phyloP scores from a whole-genome alignment of 2,888 invertebrate genomes.

The Heliconius cydno region DNA sequence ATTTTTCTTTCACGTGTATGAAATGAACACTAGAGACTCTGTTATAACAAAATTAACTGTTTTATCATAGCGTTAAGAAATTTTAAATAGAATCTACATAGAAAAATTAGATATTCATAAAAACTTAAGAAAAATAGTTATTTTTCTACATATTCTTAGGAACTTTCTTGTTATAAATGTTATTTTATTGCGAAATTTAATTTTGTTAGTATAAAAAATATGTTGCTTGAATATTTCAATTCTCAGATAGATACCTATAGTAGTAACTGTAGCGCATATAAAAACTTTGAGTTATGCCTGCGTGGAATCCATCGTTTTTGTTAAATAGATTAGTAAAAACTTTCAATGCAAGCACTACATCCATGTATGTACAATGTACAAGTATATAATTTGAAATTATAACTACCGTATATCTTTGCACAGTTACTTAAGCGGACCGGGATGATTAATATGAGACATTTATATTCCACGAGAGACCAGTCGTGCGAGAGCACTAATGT shows the following conservation, averaged over 20 bases:
- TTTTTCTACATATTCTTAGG: not conserved
- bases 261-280: not conserved
- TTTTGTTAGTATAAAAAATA: not conserved
- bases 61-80: not conserved
- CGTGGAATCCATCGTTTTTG: not conserved
- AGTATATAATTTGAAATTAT: not conserved
- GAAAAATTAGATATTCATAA: not conserved
- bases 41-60: slow-evolving; percentile 26
- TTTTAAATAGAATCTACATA: not conserved
- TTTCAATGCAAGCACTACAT: not conserved
- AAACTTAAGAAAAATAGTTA: not conserved
- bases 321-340: not conserved
- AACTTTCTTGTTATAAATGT: not conserved
- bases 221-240: too few species aligned
- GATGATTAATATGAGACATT: not conserved
- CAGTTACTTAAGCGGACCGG: not conserved
- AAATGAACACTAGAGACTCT: slow-evolving; percentile 32
- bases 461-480: too few species aligned
- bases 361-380: not conserved
- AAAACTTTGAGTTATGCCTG: not conserved
- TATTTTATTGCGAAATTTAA: not conserved
- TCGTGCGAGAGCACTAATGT: too few species aligned
- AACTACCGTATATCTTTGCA: not conserved
- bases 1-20: slow-evolving; percentile 28
- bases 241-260: not conserved